A percentile compares a stretch with the other conserved stretches of the same genome.
These are phyloP conservation scores for Plebejus anna DNA, from an alignment of 2,888 invertebrate genomes.

Conservation along the genomic window DNA sequence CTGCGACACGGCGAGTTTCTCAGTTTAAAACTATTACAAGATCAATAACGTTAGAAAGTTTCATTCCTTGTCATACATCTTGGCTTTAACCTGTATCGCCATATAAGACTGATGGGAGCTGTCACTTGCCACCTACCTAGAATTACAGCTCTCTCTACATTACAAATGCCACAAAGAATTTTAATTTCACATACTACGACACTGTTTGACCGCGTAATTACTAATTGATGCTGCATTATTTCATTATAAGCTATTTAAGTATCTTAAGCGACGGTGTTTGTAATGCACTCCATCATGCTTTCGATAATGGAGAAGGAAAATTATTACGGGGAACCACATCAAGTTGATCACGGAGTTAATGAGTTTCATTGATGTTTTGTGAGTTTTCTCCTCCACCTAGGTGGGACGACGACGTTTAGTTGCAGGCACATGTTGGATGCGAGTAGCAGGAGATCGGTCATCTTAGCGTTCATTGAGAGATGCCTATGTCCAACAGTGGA, in stretches of 20 bases:
- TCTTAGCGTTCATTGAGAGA: no score
- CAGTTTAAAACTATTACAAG: slow-evolving; percentile 36
- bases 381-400: neutral
- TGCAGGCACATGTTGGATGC: no score
- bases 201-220: slow-evolving; percentile 19
- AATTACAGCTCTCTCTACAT: slow-evolving; percentile 61
- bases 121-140: slow-evolving; percentile 59
- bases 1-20: neutral
- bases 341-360: slow-evolving; percentile 9
- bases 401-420: no score
- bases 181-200: slow-evolving; percentile 30
- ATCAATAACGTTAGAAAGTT: slow-evolving; percentile 64
- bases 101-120: slow-evolving; percentile 47
- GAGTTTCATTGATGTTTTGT: neutral
- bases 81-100: slow-evolving; percentile 45
- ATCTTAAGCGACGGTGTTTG: neutral
- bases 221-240: neutral
- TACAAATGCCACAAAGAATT: slow-evolving; percentile 45
- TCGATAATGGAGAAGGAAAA: neutral
- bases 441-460: no score
- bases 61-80: slow-evolving; percentile 51
- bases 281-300: neutral
- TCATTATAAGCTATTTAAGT: neutral
- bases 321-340: neutral
- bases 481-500: no score